Percentiles rank a stretch among this genome's conserved stretches.
Evolutionary conservation across 2,888 invertebrate species (phyloP).

Genomic region (Apantesis nais): DNA sequence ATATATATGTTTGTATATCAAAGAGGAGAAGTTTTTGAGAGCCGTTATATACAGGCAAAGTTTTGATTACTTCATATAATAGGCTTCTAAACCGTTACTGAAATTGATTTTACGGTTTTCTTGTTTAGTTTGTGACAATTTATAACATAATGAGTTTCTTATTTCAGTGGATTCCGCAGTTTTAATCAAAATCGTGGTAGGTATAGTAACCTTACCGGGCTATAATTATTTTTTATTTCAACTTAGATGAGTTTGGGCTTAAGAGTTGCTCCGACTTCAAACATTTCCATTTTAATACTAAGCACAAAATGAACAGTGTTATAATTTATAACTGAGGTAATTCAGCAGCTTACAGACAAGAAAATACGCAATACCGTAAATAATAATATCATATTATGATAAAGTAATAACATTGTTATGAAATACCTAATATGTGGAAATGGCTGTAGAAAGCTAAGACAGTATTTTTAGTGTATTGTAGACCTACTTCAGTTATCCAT

Average conservation of each 20-base stretch:
- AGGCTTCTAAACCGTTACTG: conserved; percentile 7
- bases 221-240: neutral
- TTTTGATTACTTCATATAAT: conserved; percentile 12
- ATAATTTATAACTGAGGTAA: neutral
- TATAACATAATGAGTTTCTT: neutral
- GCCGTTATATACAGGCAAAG: conserved; percentile 23
- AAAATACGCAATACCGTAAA: too few relatives aligned
- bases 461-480: too few relatives aligned
- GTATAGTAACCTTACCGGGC: neutral
- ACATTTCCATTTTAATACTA: neutral
- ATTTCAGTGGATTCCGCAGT: neutral
- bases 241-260: neutral
- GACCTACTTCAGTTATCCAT: too few relatives aligned
- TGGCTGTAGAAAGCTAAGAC: too few relatives aligned
- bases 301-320: neutral
- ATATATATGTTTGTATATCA: conserved; percentile 9
- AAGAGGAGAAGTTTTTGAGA: conserved; percentile 24
- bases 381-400: too few relatives aligned
- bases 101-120: neutral
- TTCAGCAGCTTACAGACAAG: neutral
- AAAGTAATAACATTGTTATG: too few relatives aligned
- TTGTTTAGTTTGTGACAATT: conserved; percentile 4
- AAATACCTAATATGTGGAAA: too few relatives aligned
- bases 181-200: neutral
- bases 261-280: neutral